A percentile compares a stretch with the other conserved stretches of the same genome.
Evolutionary conservation across 1,140 invertebrate species (phyloP).

Genomic region (Drosophila arawakana): DNA sequence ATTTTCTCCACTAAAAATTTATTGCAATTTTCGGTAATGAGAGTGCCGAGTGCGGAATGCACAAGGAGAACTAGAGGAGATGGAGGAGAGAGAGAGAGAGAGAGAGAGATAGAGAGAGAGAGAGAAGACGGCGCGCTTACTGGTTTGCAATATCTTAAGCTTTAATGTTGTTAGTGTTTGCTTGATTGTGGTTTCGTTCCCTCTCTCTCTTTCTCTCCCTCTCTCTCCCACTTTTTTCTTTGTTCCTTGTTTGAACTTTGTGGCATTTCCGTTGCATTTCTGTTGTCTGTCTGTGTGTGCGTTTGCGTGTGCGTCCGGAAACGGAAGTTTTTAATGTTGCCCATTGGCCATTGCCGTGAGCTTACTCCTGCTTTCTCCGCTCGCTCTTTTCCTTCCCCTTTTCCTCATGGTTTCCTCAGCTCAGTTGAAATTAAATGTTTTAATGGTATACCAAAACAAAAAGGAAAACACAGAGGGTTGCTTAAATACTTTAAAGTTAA

Average conservation of each 20-base stretch:
- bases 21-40: constrained; percentile 82
- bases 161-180: constrained; percentile 80
- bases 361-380: constrained; percentile 24
- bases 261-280: constrained; percentile 80
- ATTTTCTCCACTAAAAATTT: constrained; percentile 79
- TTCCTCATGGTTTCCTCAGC: constrained; percentile 63
- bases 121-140: not conserved
- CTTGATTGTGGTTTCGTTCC: constrained; percentile 51
- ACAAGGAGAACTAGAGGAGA: not conserved
- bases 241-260: constrained; percentile 76
- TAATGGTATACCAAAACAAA: constrained; percentile 46
- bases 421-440: constrained; percentile 71
- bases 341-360: constrained; percentile 62
- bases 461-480: constrained; percentile 8
- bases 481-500: constrained; percentile 60
- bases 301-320: constrained; percentile 62
- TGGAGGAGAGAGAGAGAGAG: not conserved
- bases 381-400: constrained; percentile 6
- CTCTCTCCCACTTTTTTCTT: constrained; percentile 27
- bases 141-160: constrained; percentile 30
- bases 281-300: constrained; percentile 44
- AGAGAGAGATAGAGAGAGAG: not conserved
- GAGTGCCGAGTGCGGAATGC: constrained; percentile 55
- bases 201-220: not conserved
- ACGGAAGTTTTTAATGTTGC: constrained; percentile 82